Evolutionary conservation across 1,140 invertebrate genomes (phyloP), one percentile per base, ranked within the genome.

Genomic region (Bombus pyrosoma): DNA sequence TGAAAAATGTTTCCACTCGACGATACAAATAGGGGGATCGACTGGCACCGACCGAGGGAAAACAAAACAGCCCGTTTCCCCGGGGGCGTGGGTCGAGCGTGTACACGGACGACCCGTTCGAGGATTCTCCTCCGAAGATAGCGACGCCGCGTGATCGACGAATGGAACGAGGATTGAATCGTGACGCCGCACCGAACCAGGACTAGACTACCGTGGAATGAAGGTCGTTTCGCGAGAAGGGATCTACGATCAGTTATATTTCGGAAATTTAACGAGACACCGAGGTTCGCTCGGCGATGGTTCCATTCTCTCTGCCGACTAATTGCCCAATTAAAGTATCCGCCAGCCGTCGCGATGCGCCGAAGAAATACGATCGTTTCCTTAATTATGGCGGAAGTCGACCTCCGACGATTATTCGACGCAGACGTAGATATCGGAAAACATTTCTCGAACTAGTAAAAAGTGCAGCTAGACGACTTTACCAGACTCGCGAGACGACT

Each of bases 21-120:
- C 81, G 91, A 92, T 93, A 93, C 92, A 93, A 93, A 93, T 93
- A 89, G 89, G 86, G 81, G 85, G 86, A 84, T 88, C 91, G 87
- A 78, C 82, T 89, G 78, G 82, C 77, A 87, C 77, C 89, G 88
- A 90, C 92, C 83, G 87, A 90, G 79, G 87, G 87, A 85, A 92
- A 92, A 92, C 85, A 89, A 90, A 92, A 91, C 91, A 88, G 88
- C 1, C 76, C 86, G 53, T 85, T 82, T 81, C 83, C 87, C 85
- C 32, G 39, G 57, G 57, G 22, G 34, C 53, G 22, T 83, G 81
- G 74, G 64, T 41, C 68, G 57, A 59, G 59, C 59, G 28, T 80
- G 73, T 81, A 85, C 77, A 53, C 25, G 12, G 43, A 39, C 66
- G 59, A 28, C 37, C 66, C 32, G n/a, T 3, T 32, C 18, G 62